Base-by-base conservation (phyloP, 2,113 vertebrate species). In the Amphiprion percula region DNA sequence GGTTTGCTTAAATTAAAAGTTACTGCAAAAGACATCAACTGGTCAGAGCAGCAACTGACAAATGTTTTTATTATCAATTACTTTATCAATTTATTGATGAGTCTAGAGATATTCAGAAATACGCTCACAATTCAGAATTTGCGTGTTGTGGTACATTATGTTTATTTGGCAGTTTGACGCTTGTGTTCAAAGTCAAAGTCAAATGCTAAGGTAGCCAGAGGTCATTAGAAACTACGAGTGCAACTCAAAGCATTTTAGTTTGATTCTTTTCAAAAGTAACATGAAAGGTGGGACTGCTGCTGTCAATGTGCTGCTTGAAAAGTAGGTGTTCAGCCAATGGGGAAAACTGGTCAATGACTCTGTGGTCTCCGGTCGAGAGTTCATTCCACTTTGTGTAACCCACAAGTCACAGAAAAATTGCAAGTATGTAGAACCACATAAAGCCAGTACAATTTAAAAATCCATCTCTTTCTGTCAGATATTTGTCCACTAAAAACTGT, bases 381-480 rank as follows among this genome's bases (percentile, higher is more conserved):
- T 76, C 41, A 50, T 33, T 59, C 26, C 28, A 0, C 7, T 21
- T 10, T 10, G 1, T 47, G 39, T 26, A 63, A 64, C 10, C 54
- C 61, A 65, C 23, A 59, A 28, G 19, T 30, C 10, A 61, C 53
- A 79, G 10, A 58, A 11, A 1, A 56, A 53, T 30, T 61, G 41
- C 21, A 26, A 23, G 41, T 3, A n/a, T 12, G 30, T 17, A 5
- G 11, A 15, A 44, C 41, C 41, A 44, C 41, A 44, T 44, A 4
- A 44, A 44, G 12, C 11, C 41, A 2, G 41, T 44, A 14, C 11
- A 3, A 44, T 44, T 44, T 44, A 14, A 44, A 44, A 44, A 44
- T 44, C 12, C 46, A 37, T 37, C 33, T 44, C 14, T 44, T 44
- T 44, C 41, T 44, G 14, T 44, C 2, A 0, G 41, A 44, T 15